Conservation (phyloP, 2,797 vertebrate species). For the Carapus acus region DNA sequence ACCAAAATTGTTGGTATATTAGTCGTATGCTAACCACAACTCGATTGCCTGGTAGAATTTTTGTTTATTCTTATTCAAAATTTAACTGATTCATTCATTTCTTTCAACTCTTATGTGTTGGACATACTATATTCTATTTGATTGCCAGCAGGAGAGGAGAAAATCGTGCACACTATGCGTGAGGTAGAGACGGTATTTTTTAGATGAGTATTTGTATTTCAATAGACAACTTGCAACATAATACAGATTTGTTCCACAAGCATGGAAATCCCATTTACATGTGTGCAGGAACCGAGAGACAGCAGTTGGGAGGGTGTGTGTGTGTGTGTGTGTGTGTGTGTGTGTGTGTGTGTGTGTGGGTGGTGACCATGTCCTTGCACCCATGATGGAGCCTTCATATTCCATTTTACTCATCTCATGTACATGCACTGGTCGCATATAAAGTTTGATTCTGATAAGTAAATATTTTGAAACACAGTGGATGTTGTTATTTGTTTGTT, state of each 20-base stretch:
- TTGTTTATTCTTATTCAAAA: too few relatives aligned
- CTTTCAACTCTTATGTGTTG: slow-evolving; percentile 7
- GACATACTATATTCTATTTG: slow-evolving; percentile 11
- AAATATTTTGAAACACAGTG: too few relatives aligned
- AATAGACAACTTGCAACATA: slow-evolving; percentile 51
- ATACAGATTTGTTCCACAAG: slow-evolving; percentile 55
- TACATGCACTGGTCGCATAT: too few relatives aligned
- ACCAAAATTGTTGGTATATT: too few relatives aligned
- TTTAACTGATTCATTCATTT: slow-evolving; percentile 2
- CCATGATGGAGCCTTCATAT: too few relatives aligned
- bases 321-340: slow-evolving; percentile 7
- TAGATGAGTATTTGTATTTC: slow-evolving; percentile 41
- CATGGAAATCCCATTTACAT: slow-evolving; percentile 50
- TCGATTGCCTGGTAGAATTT: too few relatives aligned
- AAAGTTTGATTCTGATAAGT: too few relatives aligned
- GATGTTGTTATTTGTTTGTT: too few relatives aligned
- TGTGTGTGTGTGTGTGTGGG: slow-evolving; percentile 3
- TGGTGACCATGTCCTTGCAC: slow-evolving; percentile 7
- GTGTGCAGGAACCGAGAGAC: slow-evolving; percentile 40
- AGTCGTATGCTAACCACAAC: too few relatives aligned
- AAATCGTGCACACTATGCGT: slow-evolving; percentile 23
- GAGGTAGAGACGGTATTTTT: slow-evolving; percentile 22
- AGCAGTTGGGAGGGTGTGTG: not conserved
- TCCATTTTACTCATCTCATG: too few relatives aligned
- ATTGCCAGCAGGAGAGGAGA: slow-evolving; percentile 19